Base-by-base conservation (phyloP, 2,888 invertebrate genomes). In the Blera fallax region DNA sequence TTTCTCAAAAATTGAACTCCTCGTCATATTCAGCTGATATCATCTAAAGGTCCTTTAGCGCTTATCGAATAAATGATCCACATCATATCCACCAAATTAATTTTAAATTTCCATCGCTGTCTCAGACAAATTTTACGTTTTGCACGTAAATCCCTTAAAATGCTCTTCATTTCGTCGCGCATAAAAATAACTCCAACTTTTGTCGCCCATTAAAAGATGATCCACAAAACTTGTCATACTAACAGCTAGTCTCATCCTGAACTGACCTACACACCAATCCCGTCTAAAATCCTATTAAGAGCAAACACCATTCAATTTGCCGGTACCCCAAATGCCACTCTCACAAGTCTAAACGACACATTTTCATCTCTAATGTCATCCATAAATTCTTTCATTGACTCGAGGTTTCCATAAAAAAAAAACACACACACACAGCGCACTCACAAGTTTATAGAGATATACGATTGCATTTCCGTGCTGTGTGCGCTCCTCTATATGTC, bases 321-420 rank as follows among this genome's bases (percentile, higher is more conserved):
- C 11, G n/a, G 29, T 32, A 32, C 3, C 34, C n/a, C 29, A 18
- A 50, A 7, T 10, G 4, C n/a, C 52, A 27, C 65, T 50, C 37
- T 24, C 34, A 52, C 37, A 29, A 58, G 37, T 37, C 60, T 8
- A 21, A 40, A 67, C 70, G 34, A 32, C 34, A n/a, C 16, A 70
- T 70, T 70, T 27, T 2, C 48, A 37, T 50, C 60, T 50, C 72
- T 50, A 60, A 72, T 60, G 37, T 21, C 24, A 60, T 24, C 37
- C 24, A 72, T 72, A 72, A 72, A 72, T 60, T 60, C 24, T 11
- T 72, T 37, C 34, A 37, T 48, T 37, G 34, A 60, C 58, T 60
- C 37, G 29, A 34, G 18, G 11, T 48, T 70, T 2, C 34, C 54
- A 43, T 54, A 69, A 54, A 69, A 34, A 8, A 29, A 32, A 16